Evolutionary conservation across 30 jellyfish, hydroid and myxozoan species (phyloP).

Genomic region (Nemopilema nomurai): DNA sequence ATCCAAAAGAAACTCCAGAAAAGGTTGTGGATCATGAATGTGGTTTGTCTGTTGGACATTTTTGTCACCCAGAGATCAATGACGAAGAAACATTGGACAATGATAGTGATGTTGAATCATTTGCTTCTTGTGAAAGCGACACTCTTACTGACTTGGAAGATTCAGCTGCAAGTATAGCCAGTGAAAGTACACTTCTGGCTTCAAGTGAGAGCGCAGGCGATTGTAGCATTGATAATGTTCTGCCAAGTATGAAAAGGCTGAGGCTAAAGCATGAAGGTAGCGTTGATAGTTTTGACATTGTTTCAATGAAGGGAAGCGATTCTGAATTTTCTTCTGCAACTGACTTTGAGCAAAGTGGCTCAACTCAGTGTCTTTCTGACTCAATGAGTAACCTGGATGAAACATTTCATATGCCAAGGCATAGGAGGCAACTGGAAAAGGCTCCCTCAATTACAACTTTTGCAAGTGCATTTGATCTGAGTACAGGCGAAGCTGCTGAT

Average conservation of each 20-base stretch:
- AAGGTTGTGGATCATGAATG: conserved; percentile 83
- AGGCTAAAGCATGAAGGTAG: not conserved
- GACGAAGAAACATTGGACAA: conserved; percentile 16
- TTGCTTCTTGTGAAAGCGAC: conserved; percentile 76
- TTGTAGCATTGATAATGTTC: conserved; percentile 31
- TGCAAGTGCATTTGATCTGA: conserved; percentile 74
- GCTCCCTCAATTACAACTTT: conserved; percentile 82
- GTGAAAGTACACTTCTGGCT: conserved; percentile 89
- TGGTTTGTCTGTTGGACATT: conserved; percentile 81
- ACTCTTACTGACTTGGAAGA: conserved; percentile 48
- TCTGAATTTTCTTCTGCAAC: conserved; percentile 51
- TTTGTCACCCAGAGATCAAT: conserved; percentile 63
- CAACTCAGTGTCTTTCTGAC: conserved; percentile 13
- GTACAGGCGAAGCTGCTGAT: conserved; percentile 36
- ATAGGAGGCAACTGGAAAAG: not conserved
- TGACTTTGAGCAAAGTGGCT: conserved; percentile 34
- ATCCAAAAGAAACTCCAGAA: conserved; percentile 29
- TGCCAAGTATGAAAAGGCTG: not conserved
- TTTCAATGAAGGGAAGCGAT: conserved; percentile 60
- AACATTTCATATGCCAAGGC: not conserved
- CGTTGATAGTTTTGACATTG: conserved; percentile 60
- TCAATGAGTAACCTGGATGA: conserved; percentile 5
- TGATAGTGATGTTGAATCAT: conserved; percentile 72
- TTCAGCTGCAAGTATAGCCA: conserved; percentile 29
- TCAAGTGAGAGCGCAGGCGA: conserved; percentile 59